phyloP scores from a whole-genome alignment of 1,140 invertebrate genomes.

The Gerris buenoi region DNA sequence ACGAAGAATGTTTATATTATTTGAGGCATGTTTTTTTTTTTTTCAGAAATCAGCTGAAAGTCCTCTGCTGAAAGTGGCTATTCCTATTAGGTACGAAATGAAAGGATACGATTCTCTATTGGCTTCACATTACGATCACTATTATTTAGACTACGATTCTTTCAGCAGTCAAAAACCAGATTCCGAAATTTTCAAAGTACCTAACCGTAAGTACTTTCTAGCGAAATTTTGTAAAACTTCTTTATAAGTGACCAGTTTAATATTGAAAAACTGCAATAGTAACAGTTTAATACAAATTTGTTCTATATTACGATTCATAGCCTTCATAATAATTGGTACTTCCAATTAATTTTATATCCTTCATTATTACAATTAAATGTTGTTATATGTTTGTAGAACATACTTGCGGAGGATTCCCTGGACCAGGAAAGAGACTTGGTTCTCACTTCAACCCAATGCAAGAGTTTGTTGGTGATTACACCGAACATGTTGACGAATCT shows the following conservation, averaged over 20 bases:
- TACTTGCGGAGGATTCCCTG: conserved; percentile 75
- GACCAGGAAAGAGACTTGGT: conserved; percentile 59
- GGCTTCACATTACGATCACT: conserved; percentile 92
- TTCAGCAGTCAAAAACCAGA: conserved; percentile 51
- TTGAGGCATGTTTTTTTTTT: too few relatives aligned
- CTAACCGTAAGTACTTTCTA: conserved; percentile 34
- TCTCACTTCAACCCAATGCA: conserved; percentile 84
- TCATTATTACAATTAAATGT: too few relatives aligned
- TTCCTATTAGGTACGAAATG: conserved; percentile 79
- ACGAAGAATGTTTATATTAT: too few relatives aligned
- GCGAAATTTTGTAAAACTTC: too few relatives aligned
- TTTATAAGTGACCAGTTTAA: too few relatives aligned
- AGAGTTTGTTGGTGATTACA: conserved; percentile 64
- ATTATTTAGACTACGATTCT: conserved; percentile 69
- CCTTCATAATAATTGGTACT: too few relatives aligned
- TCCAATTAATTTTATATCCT: too few relatives aligned
- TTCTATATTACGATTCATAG: too few relatives aligned
- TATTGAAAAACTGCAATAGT: too few relatives aligned
- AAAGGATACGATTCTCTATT: conserved; percentile 77
- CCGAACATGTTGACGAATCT: conserved; percentile 55
- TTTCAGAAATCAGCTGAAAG: neutral
- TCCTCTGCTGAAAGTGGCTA: neutral
- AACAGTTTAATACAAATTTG: too few relatives aligned
- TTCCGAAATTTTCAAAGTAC: conserved; percentile 50
- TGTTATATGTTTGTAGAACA: too few relatives aligned